Conservation (phyloP, 1,140 invertebrate species). For the Palaemon carinicauda region DNA sequence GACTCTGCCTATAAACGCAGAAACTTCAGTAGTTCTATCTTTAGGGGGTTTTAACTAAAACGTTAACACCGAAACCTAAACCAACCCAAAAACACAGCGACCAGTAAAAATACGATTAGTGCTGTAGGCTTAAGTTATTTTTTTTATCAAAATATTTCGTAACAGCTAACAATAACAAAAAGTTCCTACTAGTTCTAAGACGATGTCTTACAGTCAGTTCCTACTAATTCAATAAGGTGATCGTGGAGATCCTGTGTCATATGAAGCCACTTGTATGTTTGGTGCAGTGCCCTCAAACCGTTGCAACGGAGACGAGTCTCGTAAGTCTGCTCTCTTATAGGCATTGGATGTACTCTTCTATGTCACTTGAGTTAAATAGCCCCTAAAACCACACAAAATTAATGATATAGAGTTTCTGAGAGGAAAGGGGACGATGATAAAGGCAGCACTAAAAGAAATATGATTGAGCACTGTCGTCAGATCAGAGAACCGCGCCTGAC, state of each 20-base stretch:
- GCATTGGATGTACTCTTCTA: conserved; percentile 43
- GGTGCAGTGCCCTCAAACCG: conserved; percentile 71
- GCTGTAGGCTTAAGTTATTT: too few species aligned
- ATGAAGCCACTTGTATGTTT: conserved; percentile 92
- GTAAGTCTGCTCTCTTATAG: conserved; percentile 36
- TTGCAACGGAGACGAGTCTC: conserved; percentile 44
- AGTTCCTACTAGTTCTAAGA: conserved; percentile 16
- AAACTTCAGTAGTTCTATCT: too few species aligned
- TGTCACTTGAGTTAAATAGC: not conserved
- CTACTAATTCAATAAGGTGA: conserved; percentile 80
- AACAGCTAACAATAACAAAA: not conserved
- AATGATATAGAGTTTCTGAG: not conserved
- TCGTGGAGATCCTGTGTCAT: conserved; percentile 86
- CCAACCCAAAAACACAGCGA: too few species aligned
- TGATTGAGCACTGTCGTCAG: not conserved
- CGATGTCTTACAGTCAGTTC: conserved; percentile 73
- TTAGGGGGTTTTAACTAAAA: too few species aligned
- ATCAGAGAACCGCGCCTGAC: too few species aligned
- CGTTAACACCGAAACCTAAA: too few species aligned
- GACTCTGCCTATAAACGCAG: too few species aligned
- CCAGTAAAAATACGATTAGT: too few species aligned
- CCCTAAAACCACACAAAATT: not conserved
- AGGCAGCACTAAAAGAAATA: not conserved
- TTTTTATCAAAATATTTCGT: not conserved
- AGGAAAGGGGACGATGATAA: not conserved